Evolutionary conservation across 2,888 invertebrate species (phyloP).

Genomic region (Lasioglossum morio): DNA sequence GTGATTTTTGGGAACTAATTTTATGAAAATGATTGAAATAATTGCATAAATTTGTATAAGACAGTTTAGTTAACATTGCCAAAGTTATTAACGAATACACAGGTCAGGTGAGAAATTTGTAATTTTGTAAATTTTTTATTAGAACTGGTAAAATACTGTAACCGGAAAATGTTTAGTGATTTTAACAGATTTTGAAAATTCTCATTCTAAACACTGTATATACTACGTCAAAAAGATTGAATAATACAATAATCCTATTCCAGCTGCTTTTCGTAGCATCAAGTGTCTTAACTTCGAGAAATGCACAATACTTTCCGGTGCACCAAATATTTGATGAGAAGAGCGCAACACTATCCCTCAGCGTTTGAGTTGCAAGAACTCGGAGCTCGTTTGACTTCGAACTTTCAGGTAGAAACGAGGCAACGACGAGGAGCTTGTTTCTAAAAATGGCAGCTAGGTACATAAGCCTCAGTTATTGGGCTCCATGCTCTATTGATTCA

Average conservation of each 20-base stretch:
- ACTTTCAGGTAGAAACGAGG: neutral
- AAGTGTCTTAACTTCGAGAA: neutral
- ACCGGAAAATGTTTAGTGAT: too few relatives aligned
- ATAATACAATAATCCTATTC: neutral
- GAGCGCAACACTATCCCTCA: neutral
- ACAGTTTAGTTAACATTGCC: neutral
- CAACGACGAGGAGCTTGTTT: neutral
- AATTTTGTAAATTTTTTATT: neutral
- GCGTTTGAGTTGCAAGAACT: constrained; percentile 5
- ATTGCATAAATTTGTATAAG: neutral
- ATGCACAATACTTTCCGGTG: neutral
- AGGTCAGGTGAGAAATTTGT: neutral
- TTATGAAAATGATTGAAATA: neutral
- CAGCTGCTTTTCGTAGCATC: neutral
- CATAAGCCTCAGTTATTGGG: neutral
- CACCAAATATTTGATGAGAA: neutral
- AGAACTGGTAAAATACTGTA: neutral
- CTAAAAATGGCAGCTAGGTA: neutral
- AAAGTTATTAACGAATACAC: neutral
- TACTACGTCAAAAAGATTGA: neutral
- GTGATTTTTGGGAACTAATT: neutral
- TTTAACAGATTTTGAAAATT: neutral
- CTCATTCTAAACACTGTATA: neutral
- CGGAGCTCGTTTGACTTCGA: neutral
- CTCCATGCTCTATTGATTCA: neutral